Conservation (phyloP, 2,113 vertebrate genomes). For the Micromys minutus region DNA sequence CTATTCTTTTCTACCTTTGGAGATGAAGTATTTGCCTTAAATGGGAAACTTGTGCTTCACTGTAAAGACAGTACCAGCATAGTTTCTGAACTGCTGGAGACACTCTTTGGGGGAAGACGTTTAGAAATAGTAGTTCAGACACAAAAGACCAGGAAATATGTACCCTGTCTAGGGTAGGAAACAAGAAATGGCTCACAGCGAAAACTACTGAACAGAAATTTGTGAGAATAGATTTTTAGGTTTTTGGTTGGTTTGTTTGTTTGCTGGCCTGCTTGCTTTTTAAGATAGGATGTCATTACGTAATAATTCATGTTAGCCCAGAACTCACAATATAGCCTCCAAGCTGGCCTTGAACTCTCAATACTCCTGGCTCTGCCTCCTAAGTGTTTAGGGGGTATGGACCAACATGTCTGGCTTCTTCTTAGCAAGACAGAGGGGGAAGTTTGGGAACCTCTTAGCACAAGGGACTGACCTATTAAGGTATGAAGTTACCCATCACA, state of each 20-base stretch:
- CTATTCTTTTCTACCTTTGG: conserved; percentile 74
- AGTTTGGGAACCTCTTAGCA: background rate
- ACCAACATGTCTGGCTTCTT: background rate
- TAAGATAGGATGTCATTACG: background rate
- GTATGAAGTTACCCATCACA: background rate
- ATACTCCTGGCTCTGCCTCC: background rate
- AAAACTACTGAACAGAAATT: conserved; percentile 44
- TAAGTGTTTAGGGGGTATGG: too few species aligned
- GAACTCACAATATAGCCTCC: background rate
- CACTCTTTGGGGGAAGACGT: background rate
- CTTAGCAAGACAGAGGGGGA: background rate
- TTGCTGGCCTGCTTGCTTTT: background rate
- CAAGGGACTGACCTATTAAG: background rate
- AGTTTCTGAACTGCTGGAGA: conserved; percentile 51
- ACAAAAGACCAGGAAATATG: conserved; percentile 19
- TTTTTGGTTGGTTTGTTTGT: background rate
- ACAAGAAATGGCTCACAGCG: conserved; percentile 30
- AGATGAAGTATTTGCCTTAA: conserved; percentile 78
- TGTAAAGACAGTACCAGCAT: conserved; percentile 67
- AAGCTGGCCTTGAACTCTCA: background rate
- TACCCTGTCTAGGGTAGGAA: background rate
- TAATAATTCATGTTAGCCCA: background rate
- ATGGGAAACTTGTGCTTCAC: conserved; percentile 76
- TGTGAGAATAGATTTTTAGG: conserved; percentile 35
- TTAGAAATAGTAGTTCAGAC: conserved; percentile 18